Base-by-base conservation (phyloP, 1,140 invertebrate genomes). In the Parasteatoda tepidariorum region DNA sequence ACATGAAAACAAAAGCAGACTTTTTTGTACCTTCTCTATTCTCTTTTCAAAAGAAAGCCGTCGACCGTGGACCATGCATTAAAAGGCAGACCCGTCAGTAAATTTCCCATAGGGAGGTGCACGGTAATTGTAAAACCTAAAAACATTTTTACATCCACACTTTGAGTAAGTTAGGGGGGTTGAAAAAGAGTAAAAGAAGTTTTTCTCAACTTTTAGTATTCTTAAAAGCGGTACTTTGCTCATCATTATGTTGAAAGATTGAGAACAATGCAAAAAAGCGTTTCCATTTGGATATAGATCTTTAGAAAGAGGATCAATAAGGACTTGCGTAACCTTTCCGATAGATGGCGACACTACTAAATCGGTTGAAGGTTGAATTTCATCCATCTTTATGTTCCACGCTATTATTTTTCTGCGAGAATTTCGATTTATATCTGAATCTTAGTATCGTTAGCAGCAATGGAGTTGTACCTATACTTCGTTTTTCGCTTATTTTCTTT, bases 211-310 rank as follows among this genome's bases (percentile, higher is more conserved):
- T 15, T 41, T 38, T 68, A 18, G 62, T 57, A 30, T 55, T 57
- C 57, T 67, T 57, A 55, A 57, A 67, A 67, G 64, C 22, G 75
- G 24, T 79, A 79, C 75, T 79, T 79, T 67, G 75, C 48, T 79
- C 75, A 59, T 68, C 48, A 79, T 68, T 67, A 67, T 55, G 75
- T 79, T 79, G 75, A 79, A 79, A 79, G 62, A 67, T 68, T 67
- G 26, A 24, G 48, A 79, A 68, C 75, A 79, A 79, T 79, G 26
- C 18, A 79, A 34, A 79, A 55, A 76, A 57, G 15, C 15, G 33
- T 3, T 59, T 28, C 38, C 18, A 74, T 59, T 61, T 33, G 31
- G 31, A 38, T n/a, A 30, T 3, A 13, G 13, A 61, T 61, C 22
- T 13, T 48, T 55, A 18, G n/a, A 68, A 57, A 54, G 24, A 4